Percentiles rank a stretch among this genome's conserved stretches.
These are phyloP conservation scores for Xenopus laevis DNA, from an alignment of 2,113 vertebrate genomes.

Conservation along the genomic window DNA sequence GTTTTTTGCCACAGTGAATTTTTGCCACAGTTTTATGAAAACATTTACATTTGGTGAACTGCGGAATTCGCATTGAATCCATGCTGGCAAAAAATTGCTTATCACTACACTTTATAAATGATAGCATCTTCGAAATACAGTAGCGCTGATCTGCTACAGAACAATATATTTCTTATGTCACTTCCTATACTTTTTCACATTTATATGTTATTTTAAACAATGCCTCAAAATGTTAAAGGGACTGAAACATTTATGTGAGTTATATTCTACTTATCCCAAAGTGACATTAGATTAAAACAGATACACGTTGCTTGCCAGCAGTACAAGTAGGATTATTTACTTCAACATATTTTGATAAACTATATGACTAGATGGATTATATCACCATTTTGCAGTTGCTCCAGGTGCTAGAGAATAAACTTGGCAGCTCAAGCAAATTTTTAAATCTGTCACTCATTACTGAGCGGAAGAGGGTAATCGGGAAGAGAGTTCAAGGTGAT, in stretches of 20 bases:
- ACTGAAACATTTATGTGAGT: not conserved
- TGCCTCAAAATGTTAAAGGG: not conserved
- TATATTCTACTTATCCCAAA: not conserved
- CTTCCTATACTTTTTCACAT: too few species aligned
- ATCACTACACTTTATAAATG: too few species aligned
- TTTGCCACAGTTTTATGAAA: too few species aligned
- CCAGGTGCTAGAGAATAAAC: conserved; percentile 48
- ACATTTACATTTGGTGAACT: too few species aligned
- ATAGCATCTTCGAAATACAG: too few species aligned
- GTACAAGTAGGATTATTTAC: conserved; percentile 17
- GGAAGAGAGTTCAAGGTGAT: conserved; percentile 61
- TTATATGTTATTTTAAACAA: too few species aligned
- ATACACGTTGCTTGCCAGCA: conserved; percentile 13
- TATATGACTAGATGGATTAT: conserved; percentile 46
- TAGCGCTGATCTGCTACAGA: too few species aligned
- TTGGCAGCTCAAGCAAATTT: conserved; percentile 56
- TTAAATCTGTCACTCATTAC: conserved; percentile 62
- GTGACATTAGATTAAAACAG: not conserved
- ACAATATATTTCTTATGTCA: too few species aligned
- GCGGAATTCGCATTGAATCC: too few species aligned
- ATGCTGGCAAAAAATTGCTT: too few species aligned
- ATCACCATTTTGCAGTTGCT: conserved; percentile 47
- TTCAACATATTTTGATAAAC: conserved; percentile 41
- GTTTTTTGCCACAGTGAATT: too few species aligned
- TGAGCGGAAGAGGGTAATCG: conserved; percentile 51